Conservation (phyloP, 2,113 vertebrate species). For the Poeciliopsis turrubarensis region DNA sequence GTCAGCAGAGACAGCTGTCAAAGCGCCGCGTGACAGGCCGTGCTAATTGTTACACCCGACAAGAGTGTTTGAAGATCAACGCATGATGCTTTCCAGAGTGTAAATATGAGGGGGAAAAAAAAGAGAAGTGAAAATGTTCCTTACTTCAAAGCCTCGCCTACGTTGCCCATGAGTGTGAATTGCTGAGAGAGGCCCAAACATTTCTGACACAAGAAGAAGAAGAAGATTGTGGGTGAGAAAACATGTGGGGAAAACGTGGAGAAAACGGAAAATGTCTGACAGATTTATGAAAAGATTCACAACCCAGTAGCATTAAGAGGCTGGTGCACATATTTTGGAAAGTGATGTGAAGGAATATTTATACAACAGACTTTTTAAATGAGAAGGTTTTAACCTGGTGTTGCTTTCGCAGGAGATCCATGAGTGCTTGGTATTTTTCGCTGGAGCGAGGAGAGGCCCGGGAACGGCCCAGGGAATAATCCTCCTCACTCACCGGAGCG, state of each 20-base stretch:
- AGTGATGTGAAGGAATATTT: neutral
- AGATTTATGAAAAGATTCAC: neutral
- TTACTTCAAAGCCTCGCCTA: slow-evolving; percentile 87
- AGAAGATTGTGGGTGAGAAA: slow-evolving; percentile 7
- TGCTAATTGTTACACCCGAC: neutral
- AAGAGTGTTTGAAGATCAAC: neutral
- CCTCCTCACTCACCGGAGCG: slow-evolving; percentile 83
- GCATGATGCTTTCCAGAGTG: neutral
- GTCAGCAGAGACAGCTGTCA: neutral
- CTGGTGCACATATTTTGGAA: neutral
- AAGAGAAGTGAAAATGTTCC: slow-evolving; percentile 23
- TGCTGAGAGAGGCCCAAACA: slow-evolving; percentile 84
- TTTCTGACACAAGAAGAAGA: slow-evolving; percentile 78
- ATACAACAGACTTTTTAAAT: neutral
- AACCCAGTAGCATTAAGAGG: neutral
- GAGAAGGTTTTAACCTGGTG: slow-evolving; percentile 80
- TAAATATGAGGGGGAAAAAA: neutral
- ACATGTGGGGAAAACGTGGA: neutral
- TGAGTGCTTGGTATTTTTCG: slow-evolving; percentile 83
- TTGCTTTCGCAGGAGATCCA: slow-evolving; percentile 86
- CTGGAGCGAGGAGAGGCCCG: slow-evolving; percentile 79
- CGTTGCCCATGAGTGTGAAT: slow-evolving; percentile 85
- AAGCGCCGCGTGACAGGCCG: neutral
- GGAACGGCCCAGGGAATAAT: slow-evolving; percentile 82
- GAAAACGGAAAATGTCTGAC: no score